Conservation (phyloP, 2,113 vertebrate genomes). For the Peromyscus polionotus region DNA sequence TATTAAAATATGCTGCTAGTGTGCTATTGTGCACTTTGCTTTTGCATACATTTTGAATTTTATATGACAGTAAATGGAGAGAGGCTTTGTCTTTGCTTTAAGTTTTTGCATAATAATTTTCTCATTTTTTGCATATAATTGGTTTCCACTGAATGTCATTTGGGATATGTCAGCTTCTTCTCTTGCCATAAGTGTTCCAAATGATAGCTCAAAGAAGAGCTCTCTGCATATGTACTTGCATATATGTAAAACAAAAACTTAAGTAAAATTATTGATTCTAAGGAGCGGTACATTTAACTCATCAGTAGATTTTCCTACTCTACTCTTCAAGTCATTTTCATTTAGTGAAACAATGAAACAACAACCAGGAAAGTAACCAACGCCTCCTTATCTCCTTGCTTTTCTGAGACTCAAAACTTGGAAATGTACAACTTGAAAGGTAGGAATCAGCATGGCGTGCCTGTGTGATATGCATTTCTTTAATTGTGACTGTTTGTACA, state of each 20-base stretch:
- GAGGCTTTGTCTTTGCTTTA: not conserved
- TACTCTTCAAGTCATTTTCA: not conserved
- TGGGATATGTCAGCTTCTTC: not conserved
- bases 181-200: not conserved
- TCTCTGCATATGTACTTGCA: not conserved
- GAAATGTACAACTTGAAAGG: not conserved
- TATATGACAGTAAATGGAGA: not conserved
- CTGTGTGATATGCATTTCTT: not conserved
- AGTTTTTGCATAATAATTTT: not conserved
- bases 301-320: not conserved
- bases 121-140: constrained; percentile 7
- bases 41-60: not conserved
- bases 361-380: not conserved
- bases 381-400: not conserved
- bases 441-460: not conserved
- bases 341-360: not conserved
- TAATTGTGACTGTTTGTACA: not conserved
- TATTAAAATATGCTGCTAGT: not conserved
- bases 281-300: not conserved
- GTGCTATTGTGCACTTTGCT: not conserved
- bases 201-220: not conserved
- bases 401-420: not conserved
- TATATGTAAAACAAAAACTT: constrained; percentile 6
- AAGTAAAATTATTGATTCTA: not conserved
- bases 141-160: not conserved